A percentile compares a stretch with the other conserved stretches of the same genome.
Evolutionary conservation across 2,888 invertebrate species (phyloP).

Genomic region (Andrena chrysosceles): DNA sequence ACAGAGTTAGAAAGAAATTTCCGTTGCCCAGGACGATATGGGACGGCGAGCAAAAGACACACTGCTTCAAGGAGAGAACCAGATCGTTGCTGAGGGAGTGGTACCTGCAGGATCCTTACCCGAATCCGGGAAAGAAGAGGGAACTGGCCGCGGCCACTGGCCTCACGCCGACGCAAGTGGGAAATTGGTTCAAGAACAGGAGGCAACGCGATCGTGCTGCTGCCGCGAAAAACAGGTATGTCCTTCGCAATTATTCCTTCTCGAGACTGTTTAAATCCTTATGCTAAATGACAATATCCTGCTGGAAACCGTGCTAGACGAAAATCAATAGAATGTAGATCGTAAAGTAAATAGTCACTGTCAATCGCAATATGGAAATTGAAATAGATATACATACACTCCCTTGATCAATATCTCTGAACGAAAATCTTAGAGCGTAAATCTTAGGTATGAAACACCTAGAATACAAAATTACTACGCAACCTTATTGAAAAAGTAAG

Average conservation of each 20-base stretch:
- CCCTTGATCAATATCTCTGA: neutral
- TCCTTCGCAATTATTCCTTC: neutral
- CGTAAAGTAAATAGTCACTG: too few relatives aligned
- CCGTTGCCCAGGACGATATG: conserved; percentile 96
- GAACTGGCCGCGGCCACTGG: conserved; percentile 96
- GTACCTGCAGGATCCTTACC: conserved; percentile 99
- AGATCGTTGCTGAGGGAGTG: conserved; percentile 97
- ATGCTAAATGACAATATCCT: too few relatives aligned
- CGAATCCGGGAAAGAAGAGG: conserved; percentile 96
- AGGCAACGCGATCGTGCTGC: conserved; percentile 95
- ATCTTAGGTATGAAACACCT: too few relatives aligned
- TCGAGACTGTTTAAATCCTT: neutral
- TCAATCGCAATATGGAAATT: too few relatives aligned
- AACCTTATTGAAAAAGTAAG: too few relatives aligned
- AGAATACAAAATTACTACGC: too few relatives aligned
- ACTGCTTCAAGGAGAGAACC: conserved; percentile 98
- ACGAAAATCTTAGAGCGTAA: too few relatives aligned
- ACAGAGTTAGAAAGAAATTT: conserved; percentile 96
- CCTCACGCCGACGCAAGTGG: conserved; percentile 96
- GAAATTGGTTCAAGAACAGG: conserved; percentile 97
- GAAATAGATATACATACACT: too few relatives aligned
- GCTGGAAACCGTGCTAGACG: too few relatives aligned
- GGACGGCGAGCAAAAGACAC: conserved; percentile 98
- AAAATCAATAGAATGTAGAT: too few relatives aligned
- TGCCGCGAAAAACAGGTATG: conserved; percentile 98